Conservation (phyloP, 2,797 vertebrate species). For the Jordanella pulchra region DNA sequence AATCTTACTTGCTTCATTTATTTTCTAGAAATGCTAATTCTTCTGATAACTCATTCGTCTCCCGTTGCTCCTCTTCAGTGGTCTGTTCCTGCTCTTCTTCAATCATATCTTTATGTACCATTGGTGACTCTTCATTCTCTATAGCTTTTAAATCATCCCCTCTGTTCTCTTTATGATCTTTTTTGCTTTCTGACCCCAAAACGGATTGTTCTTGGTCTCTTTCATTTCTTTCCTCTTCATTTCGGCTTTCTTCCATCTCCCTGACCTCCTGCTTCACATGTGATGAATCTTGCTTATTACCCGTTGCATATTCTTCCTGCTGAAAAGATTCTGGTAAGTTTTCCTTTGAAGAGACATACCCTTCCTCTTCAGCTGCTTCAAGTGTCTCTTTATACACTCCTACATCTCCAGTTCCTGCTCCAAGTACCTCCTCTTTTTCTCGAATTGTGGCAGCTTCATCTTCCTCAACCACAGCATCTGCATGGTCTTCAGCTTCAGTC, state of each 20-base stretch:
- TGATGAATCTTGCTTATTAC: constrained; percentile 24
- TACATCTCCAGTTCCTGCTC: not conserved
- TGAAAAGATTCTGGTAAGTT: constrained; percentile 9
- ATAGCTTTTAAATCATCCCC: constrained; percentile 14
- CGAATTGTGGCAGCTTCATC: not conserved
- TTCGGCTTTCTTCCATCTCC: constrained; percentile 29
- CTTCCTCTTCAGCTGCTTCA: not conserved
- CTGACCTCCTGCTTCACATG: constrained; percentile 41
- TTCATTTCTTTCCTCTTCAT: constrained; percentile 27
- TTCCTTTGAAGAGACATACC: not conserved
- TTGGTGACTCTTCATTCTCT: constrained; percentile 2
- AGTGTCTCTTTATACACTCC: constrained; percentile 12
- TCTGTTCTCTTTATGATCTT: constrained; percentile 15
- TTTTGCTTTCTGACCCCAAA: constrained; percentile 23
- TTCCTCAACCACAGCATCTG: not conserved
- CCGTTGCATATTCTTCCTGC: constrained; percentile 14
- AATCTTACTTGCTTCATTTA: constrained; percentile 62
- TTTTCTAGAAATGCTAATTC: constrained; percentile 35
- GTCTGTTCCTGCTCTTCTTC: constrained; percentile 23
- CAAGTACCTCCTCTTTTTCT: constrained; percentile 2
- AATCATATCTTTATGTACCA: not conserved
- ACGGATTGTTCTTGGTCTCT: constrained; percentile 12
- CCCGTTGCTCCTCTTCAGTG: constrained; percentile 42
- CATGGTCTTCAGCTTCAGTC: constrained; percentile 13
- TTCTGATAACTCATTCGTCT: constrained; percentile 27